Percentiles rank a stretch among this genome's conserved stretches.
Evolutionary conservation across 2,888 invertebrate genomes (phyloP).

Genomic region (Philereme transversata): DNA sequence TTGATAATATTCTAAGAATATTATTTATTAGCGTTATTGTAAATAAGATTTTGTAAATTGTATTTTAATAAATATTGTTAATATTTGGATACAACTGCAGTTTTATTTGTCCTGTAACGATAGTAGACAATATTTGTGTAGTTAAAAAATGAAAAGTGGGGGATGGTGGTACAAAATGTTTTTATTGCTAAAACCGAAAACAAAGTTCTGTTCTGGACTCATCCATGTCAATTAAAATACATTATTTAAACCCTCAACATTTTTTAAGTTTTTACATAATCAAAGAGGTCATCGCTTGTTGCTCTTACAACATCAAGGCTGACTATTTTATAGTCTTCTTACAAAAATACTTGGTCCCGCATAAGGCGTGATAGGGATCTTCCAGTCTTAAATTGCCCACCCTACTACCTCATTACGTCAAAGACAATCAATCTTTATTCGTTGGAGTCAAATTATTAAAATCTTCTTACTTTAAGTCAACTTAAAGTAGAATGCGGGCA

Average conservation of each 20-base stretch:
- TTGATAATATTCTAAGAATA: conserved; percentile 33
- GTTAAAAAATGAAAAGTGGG: conserved; percentile 2
- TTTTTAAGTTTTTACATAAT: conserved; percentile 2
- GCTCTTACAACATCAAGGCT: conserved; percentile 6
- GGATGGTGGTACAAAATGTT: conserved; percentile 8
- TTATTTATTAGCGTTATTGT: conserved; percentile 28
- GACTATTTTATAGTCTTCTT: conserved; percentile 22
- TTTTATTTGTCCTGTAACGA: conserved; percentile 6
- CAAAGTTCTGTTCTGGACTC: conserved; percentile 12
- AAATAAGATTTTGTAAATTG: conserved; percentile 27
- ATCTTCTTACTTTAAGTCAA: too few species aligned
- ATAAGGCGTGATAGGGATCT: background rate
- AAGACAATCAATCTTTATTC: too few species aligned
- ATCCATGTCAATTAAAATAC: conserved; percentile 20
- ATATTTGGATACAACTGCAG: conserved; percentile 12
- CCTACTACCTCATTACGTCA: too few species aligned
- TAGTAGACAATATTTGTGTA: background rate
- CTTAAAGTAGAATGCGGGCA: too few species aligned
- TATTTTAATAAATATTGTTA: conserved; percentile 22
- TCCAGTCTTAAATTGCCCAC: too few species aligned
- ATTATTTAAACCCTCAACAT: conserved; percentile 13
- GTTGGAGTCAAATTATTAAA: too few species aligned
- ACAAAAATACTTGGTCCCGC: conserved; percentile 14
- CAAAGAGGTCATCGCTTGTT: conserved; percentile 2
- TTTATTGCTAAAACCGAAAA: conserved; percentile 22